A percentile compares a stretch with the other conserved stretches of the same genome.
Conservation (phyloP, 2,797 vertebrate species). For the Pipistrellus pipistrellus region DNA sequence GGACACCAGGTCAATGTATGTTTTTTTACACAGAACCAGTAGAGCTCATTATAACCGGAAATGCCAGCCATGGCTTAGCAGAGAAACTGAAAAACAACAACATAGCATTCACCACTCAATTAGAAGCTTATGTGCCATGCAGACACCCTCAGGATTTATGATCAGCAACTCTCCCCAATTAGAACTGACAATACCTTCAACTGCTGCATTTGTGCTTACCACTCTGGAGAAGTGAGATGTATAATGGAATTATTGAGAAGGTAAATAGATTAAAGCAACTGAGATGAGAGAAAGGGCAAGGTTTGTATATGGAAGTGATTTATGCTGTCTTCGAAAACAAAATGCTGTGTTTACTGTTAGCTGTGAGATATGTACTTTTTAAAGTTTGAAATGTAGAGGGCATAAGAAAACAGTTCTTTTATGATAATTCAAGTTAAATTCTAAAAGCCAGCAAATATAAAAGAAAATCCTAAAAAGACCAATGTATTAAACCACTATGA, state of each 20-base stretch:
- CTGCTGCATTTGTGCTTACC: slow-evolving; percentile 18
- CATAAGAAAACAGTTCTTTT: neutral
- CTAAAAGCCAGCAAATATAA: slow-evolving; percentile 10
- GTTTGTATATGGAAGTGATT: neutral
- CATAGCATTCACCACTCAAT: neutral
- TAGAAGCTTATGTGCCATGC: slow-evolving; percentile 38
- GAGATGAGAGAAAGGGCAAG: neutral
- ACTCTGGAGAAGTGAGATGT: neutral
- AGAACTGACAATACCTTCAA: slow-evolving; percentile 12
- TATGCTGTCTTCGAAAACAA: slow-evolving; percentile 35
- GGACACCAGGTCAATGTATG: slow-evolving; percentile 12
- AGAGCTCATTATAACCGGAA: neutral
- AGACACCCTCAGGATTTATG: slow-evolving; percentile 42
- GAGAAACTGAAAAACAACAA: neutral
- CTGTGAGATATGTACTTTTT: neutral
- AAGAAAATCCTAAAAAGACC: slow-evolving; percentile 42
- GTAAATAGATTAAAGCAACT: slow-evolving; percentile 46
- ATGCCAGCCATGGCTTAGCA: neutral
- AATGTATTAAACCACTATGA: neutral
- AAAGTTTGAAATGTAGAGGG: neutral
- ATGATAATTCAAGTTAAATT: slow-evolving; percentile 36
- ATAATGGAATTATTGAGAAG: slow-evolving; percentile 36
- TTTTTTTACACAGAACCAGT: slow-evolving; percentile 31
- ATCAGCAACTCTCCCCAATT: neutral
- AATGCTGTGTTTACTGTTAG: neutral